Percentiles rank a stretch among this genome's conserved stretches.
phyloP scores from a whole-genome alignment of 2,888 invertebrate species.

The Caenorhabditis macrosperma region DNA sequence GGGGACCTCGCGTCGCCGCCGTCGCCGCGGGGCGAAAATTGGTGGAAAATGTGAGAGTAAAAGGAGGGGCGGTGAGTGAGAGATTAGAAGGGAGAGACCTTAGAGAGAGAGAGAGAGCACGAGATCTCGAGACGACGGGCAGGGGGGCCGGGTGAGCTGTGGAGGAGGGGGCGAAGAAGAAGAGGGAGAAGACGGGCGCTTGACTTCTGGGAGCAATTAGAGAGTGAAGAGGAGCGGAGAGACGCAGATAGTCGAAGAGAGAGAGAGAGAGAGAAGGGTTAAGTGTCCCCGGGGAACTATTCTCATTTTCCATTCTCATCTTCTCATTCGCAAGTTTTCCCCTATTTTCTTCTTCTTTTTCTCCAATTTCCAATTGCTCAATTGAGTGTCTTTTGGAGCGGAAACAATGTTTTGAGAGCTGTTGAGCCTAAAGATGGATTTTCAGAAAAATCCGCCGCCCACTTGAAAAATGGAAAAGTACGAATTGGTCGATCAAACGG shows the following conservation, averaged over 20 bases:
- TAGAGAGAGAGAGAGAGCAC: slow-evolving; percentile 10
- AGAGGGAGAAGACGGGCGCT: slow-evolving; percentile 8
- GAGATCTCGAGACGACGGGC: slow-evolving; percentile 2
- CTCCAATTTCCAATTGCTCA: background rate
- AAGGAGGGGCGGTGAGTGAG: background rate
- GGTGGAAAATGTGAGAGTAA: slow-evolving; percentile 45
- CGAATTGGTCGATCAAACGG: too few relatives aligned
- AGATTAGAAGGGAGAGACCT: slow-evolving; percentile 15
- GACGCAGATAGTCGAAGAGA: slow-evolving; percentile 27
- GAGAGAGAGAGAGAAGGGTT: slow-evolving; percentile 15
- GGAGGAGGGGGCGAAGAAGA: slow-evolving; percentile 12
- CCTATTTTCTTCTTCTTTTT: background rate
- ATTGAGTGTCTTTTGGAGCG: background rate
- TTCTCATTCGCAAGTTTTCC: slow-evolving; percentile 1
- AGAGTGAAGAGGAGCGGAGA: slow-evolving; percentile 9
- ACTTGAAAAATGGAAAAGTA: too few relatives aligned
- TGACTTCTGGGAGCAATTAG: slow-evolving; percentile 55
- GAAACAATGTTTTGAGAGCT: too few relatives aligned
- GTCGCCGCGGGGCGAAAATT: slow-evolving; percentile 46
- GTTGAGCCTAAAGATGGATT: too few relatives aligned
- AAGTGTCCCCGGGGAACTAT: slow-evolving; percentile 15
- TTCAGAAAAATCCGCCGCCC: too few relatives aligned
- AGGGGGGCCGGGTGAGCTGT: too few relatives aligned
- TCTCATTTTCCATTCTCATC: slow-evolving; percentile 25
- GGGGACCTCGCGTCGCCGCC: background rate